Evolutionary conservation across 37 sponge, comb jelly and placozoan genomes (phyloP).

Genomic region (Geodia barretti): DNA sequence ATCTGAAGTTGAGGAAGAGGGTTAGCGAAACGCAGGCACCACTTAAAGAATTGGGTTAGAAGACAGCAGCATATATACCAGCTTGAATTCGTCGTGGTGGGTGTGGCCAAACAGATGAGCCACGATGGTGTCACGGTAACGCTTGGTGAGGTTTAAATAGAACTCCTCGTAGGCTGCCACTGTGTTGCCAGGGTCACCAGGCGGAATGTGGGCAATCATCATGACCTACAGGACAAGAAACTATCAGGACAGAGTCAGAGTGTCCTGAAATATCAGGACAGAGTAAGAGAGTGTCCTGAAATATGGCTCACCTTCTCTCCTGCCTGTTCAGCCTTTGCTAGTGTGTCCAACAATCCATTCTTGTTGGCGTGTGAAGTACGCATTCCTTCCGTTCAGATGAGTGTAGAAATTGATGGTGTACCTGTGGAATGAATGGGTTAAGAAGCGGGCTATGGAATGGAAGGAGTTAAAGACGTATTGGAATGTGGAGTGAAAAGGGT

Average conservation of each 20-base stretch:
- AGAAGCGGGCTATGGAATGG: too few relatives aligned
- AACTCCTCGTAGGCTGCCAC: slow-evolving; percentile 51
- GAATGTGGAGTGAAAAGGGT: not conserved
- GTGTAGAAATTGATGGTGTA: slow-evolving; percentile 69
- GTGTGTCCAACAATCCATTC: slow-evolving; percentile 62
- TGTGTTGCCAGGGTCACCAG: slow-evolving; percentile 50
- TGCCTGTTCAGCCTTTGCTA: slow-evolving; percentile 30
- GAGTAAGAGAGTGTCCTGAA: not conserved
- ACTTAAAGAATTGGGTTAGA: too few relatives aligned
- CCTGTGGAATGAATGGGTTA: slow-evolving; percentile 9
- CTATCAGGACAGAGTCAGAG: not conserved
- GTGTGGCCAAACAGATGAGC: slow-evolving; percentile 81
- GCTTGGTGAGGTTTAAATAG: slow-evolving; percentile 49
- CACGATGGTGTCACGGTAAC: slow-evolving; percentile 63
- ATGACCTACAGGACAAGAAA: slow-evolving; percentile 48
- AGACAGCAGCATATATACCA: slow-evolving; percentile 28
- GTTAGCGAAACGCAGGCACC: too few relatives aligned
- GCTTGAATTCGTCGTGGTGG: slow-evolving; percentile 74
- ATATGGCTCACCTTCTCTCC: slow-evolving; percentile 56
- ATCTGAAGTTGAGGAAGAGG: too few relatives aligned
- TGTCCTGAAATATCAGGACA: not conserved
- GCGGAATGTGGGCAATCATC: slow-evolving; percentile 74
- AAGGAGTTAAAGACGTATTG: too few relatives aligned
- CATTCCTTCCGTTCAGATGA: slow-evolving; percentile 55
- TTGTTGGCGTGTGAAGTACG: slow-evolving; percentile 18